Percentiles rank a stretch among this genome's conserved stretches.
phyloP scores from a whole-genome alignment of 1,140 invertebrate genomes.

The Archegozetes longisetosus region DNA sequence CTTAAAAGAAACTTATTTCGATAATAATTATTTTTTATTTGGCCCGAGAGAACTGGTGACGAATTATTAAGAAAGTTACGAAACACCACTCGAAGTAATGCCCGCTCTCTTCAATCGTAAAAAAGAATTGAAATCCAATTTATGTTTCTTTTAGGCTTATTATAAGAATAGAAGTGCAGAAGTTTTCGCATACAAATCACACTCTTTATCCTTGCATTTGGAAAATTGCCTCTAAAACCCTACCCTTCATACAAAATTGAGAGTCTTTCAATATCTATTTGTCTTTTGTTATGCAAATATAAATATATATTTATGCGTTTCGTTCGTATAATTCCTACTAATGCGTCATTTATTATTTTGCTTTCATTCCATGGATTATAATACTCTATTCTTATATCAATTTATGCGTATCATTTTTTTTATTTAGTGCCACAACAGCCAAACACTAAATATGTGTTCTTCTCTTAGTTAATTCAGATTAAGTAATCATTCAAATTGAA shows the following conservation, averaged over 20 bases:
- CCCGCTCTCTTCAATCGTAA: background rate
- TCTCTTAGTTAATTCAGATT: no score
- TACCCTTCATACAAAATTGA: background rate
- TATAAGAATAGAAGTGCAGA: background rate
- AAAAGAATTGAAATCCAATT: background rate
- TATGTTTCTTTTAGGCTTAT: background rate
- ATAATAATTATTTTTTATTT: background rate
- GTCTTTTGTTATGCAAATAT: slow-evolving; percentile 11
- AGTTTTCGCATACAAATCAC: background rate
- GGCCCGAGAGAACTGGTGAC: background rate
- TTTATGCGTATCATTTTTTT: no score
- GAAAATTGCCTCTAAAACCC: background rate
- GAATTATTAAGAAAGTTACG: no score
- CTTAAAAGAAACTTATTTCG: no score
- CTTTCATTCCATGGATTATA: slow-evolving; percentile 20
- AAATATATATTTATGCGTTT: background rate
- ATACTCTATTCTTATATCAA: no score
- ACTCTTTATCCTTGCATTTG: background rate
- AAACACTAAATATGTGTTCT: no score
- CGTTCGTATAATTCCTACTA: background rate
- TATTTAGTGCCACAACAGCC: no score
- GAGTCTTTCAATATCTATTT: background rate
- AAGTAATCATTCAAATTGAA: no score
- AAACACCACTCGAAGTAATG: no score
- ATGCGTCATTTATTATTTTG: slow-evolving; percentile 14